Base-by-base conservation (phyloP, 30 jellyfish, hydroid and myxozoan genomes). In the Nemopilema nomurai region DNA sequence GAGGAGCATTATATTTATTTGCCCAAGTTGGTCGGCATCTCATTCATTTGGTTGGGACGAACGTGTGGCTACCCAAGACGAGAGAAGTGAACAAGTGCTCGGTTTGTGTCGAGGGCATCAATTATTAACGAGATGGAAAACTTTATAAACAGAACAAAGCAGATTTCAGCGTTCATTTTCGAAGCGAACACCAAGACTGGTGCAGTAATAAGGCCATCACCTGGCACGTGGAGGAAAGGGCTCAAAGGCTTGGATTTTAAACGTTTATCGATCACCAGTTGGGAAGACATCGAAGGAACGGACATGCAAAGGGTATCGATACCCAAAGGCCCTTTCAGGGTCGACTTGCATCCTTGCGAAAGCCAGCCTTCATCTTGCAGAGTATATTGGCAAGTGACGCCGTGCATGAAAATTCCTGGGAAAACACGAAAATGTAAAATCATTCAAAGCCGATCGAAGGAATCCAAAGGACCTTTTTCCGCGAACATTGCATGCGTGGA, bases 391-490 rank as follows among this genome's bases (percentile, higher is more conserved):
- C 89, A 82, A 31, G 77, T 89, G 26, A 51, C 97, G 22, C 87
- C 88, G 31, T 68, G 90, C 64, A 24, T 68, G 77, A 89, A 80
- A 75, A 87, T 89, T 20, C 97, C 97, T 28, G 97, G 97, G 41
- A 74, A 84, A 76, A 89, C 97, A 16, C 41, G 97, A 74, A 80
- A 82, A 67, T 89, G 97, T 65, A 89, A 89, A 62, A 89, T 89
- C 7, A 88, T 82, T 27, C 97, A 89, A 31, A 70, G 20, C 18
- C 85, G 89, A 18, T 32, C 69, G 66, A 71, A 72, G 32, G 90
- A 71, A 19, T 51, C 88, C 19, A 30, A 75, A 30, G 90, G 97
- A n/a, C 80, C 78, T 7, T 89, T 89, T 80, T 50, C 90, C 31
- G 97, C 89, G 27, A 81, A 65, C 21, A 82, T 89, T 57, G 49